phyloP scores from a whole-genome alignment of 1,140 invertebrate genomes.

The Campoletis sonorensis region DNA sequence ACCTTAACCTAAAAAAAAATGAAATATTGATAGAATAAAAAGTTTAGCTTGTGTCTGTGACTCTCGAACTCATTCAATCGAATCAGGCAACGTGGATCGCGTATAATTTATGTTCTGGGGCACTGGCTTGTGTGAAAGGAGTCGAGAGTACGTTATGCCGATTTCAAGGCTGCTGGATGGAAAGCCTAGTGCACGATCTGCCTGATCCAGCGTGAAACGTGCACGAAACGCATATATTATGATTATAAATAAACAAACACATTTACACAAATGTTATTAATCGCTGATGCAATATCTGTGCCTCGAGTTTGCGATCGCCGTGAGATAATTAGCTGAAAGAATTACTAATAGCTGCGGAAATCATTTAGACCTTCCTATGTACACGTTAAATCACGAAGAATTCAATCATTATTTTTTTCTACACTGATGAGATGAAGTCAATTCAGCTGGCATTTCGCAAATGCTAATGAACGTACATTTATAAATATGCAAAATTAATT shows the following conservation, averaged over 20 bases:
- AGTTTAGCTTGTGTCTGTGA: not conserved
- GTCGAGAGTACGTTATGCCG: not conserved
- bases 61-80: no score
- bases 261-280: not conserved
- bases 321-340: not conserved
- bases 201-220: not conserved
- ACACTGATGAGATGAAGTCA: not conserved
- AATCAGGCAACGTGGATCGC: not conserved
- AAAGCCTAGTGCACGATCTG: not conserved
- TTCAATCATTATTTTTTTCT: not conserved
- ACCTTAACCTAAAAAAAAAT: no score
- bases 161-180: not conserved
- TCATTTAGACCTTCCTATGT: not conserved
- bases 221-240: not conserved
- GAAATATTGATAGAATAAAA: not conserved
- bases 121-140: conserved; percentile 15
- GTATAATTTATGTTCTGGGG: not conserved
- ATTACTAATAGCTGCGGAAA: conserved; percentile 7
- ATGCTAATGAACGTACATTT: not conserved
- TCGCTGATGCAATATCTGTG: not conserved
- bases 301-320: not conserved
- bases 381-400: not conserved
- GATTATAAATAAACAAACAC: not conserved
- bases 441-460: not conserved
- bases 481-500: no score